These are phyloP conservation scores for Saimiri boliviensis DNA, from an alignment of 2,113 vertebrate genomes.

Conservation along the genomic window DNA sequence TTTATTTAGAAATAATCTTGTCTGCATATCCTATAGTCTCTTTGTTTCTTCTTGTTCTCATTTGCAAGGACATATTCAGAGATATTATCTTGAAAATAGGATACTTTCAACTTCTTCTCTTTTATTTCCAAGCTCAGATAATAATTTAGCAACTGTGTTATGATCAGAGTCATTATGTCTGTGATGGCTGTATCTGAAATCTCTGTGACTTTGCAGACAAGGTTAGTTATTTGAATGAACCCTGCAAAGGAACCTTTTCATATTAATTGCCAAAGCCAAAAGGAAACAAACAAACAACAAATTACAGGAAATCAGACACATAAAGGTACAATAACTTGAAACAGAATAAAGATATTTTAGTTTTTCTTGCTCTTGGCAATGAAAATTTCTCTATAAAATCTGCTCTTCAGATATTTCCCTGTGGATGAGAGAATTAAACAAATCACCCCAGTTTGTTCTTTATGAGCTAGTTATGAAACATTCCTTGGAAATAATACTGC, in stretches of 20 bases:
- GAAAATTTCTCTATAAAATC: slow-evolving; percentile 52
- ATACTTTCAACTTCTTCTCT: slow-evolving; percentile 67
- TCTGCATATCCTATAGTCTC: slow-evolving; percentile 58
- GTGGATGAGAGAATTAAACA: slow-evolving; percentile 38
- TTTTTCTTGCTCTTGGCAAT: slow-evolving; percentile 2
- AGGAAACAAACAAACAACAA: slow-evolving; percentile 3
- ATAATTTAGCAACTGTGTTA: slow-evolving; percentile 64
- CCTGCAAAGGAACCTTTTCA: not conserved
- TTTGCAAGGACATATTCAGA: slow-evolving; percentile 71
- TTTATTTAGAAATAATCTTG: slow-evolving; percentile 69
- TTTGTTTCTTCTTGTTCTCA: slow-evolving; percentile 62
- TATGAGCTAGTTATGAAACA: slow-evolving; percentile 22
- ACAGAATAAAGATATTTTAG: slow-evolving; percentile 45
- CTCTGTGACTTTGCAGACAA: slow-evolving; percentile 12
- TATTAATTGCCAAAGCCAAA: slow-evolving; percentile 7
- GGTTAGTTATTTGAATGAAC: slow-evolving; percentile 40
- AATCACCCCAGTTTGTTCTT: slow-evolving; percentile 33
- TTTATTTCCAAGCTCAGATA: slow-evolving; percentile 62
- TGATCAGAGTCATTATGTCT: slow-evolving; percentile 62
- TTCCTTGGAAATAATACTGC: slow-evolving; percentile 35
- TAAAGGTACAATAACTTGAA: slow-evolving; percentile 14
- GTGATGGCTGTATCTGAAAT: not conserved
- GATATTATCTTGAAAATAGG: slow-evolving; percentile 60
- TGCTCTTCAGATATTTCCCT: not conserved
- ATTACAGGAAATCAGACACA: not conserved